phyloP scores from a whole-genome alignment of 2,888 invertebrate species.

The Spilarctia lutea region DNA sequence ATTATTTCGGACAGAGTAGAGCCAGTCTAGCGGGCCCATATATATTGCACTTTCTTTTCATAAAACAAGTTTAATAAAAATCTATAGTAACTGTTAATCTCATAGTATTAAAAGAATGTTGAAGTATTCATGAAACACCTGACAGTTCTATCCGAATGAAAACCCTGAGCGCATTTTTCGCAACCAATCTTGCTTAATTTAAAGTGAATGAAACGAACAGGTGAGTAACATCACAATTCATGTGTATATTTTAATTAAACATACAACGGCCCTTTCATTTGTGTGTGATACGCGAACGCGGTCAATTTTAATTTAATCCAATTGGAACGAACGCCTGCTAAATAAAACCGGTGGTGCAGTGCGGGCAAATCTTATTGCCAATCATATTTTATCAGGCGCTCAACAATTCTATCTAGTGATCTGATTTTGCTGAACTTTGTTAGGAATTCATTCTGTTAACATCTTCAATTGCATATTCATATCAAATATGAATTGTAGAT shows the following conservation, averaged over 20 bases:
- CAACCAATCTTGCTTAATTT: background rate
- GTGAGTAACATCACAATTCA: background rate
- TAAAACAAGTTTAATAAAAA: too few species aligned
- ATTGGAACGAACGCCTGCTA: conserved; percentile 35
- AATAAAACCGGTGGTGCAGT: conserved; percentile 43
- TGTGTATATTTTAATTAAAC: background rate
- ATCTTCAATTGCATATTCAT: background rate
- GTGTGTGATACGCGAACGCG: background rate
- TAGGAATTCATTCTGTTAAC: conserved; percentile 5
- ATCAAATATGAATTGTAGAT: background rate
- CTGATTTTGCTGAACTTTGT: conserved; percentile 15
- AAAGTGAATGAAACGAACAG: background rate
- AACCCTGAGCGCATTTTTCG: background rate
- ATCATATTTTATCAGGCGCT: conserved; percentile 45
- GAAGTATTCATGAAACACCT: background rate
- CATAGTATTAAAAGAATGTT: background rate
- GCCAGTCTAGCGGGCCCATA: too few species aligned
- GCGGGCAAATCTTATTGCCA: conserved; percentile 45
- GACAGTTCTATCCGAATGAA: background rate
- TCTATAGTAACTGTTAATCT: too few species aligned
- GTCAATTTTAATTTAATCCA: conserved; percentile 24
- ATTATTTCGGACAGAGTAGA: too few species aligned
- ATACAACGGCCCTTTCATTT: background rate
- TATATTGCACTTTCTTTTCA: too few species aligned
- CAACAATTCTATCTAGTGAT: conserved; percentile 15